Percentiles rank a stretch among this genome's conserved stretches.
phyloP scores from a whole-genome alignment of 92 coral and sea anemone genomes.

The Metridium senile region DNA sequence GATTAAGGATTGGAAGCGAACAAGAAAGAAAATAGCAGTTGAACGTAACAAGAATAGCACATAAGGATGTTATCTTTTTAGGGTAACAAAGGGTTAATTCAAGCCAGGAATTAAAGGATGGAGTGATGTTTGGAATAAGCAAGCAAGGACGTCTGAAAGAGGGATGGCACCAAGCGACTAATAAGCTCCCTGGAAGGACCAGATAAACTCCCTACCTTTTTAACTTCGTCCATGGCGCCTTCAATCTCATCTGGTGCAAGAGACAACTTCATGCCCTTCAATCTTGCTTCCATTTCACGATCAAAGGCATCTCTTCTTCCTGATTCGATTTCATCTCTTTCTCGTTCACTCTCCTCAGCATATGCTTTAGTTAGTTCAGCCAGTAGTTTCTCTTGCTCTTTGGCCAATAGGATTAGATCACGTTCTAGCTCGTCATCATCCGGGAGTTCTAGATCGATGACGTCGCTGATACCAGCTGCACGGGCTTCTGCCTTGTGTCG shows the following conservation, averaged over 20 bases:
- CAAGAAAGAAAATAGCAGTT: too few relatives aligned
- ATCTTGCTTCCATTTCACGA: conserved; percentile 93
- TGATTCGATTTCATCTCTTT: conserved; percentile 77
- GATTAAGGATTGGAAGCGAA: too few relatives aligned
- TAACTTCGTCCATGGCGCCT: conserved; percentile 80
- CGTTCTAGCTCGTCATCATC: conserved; percentile 86
- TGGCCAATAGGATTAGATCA: conserved; percentile 84
- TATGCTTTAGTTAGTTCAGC: conserved; percentile 92
- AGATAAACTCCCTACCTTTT: conserved; percentile 87
- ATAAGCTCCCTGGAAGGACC: too few relatives aligned
- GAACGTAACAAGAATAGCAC: too few relatives aligned
- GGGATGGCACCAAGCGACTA: too few relatives aligned
- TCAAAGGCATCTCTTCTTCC: conserved; percentile 89
- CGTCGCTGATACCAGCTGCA: conserved; percentile 93
- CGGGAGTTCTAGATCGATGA: conserved; percentile 93
- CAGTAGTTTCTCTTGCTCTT: conserved; percentile 87
- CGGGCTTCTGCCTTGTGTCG: conserved; percentile 96
- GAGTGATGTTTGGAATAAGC: background rate
- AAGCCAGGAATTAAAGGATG: background rate
- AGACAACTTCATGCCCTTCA: conserved; percentile 80
- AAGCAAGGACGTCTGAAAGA: too few relatives aligned
- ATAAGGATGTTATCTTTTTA: too few relatives aligned
- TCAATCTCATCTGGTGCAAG: conserved; percentile 84
- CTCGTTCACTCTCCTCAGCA: conserved; percentile 86
- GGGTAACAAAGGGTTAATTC: too few relatives aligned